Evolutionary conservation across 2,113 vertebrate genomes (phyloP).

Genomic region (Zosterops lateralis): DNA sequence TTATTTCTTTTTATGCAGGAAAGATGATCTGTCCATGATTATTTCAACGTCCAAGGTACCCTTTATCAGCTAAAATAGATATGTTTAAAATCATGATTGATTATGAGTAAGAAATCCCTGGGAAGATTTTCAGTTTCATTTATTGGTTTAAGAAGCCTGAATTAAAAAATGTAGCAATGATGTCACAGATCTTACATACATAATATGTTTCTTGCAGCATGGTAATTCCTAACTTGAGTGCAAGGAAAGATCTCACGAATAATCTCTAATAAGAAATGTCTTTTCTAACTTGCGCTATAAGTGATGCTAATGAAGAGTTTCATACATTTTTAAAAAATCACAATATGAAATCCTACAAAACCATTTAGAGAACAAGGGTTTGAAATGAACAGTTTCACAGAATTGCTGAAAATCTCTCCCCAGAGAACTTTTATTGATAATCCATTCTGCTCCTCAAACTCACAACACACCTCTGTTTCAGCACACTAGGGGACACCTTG

Average conservation of each 20-base stretch:
- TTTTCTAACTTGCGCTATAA: neutral
- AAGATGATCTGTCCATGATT: neutral
- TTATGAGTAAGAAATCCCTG: neutral
- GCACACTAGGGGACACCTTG: accelerated
- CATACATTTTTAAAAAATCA: neutral
- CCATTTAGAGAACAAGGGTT: neutral
- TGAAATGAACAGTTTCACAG: neutral
- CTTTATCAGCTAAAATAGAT: neutral
- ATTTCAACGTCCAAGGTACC: neutral
- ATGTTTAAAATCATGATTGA: neutral
- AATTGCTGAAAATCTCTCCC: neutral
- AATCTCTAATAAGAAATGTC: neutral
- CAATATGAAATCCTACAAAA: neutral
- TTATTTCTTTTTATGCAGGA: neutral
- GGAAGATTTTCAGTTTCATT: neutral
- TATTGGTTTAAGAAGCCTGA: neutral
- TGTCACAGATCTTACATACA: neutral
- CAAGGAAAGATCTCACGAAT: neutral
- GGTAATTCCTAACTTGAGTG: neutral
- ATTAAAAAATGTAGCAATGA: neutral
- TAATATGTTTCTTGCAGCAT: neutral
- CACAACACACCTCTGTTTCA: neutral
- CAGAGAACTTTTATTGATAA: neutral
- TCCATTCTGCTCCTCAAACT: neutral
- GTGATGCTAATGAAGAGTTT: neutral